These are phyloP conservation scores for Dryadula phaetusa DNA, from an alignment of 2,888 invertebrate species.

Conservation along the genomic window DNA sequence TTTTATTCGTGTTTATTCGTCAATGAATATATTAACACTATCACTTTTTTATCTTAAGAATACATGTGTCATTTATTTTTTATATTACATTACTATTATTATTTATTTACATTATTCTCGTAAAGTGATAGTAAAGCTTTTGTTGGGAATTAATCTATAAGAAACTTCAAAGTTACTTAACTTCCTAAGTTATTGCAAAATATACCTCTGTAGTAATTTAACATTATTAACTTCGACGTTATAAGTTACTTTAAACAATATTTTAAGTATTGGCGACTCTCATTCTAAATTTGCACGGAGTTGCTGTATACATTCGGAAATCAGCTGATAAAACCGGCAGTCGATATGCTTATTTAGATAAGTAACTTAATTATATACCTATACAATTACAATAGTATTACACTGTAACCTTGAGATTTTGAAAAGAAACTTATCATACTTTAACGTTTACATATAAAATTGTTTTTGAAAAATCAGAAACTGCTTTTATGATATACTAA, in stretches of 20 bases:
- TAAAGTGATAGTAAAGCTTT: background rate
- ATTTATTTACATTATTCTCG: background rate
- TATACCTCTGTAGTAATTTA: background rate
- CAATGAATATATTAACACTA: background rate
- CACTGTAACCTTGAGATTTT: background rate
- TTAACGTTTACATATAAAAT: background rate
- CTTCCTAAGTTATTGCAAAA: background rate
- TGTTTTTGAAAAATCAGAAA: background rate
- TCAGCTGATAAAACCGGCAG: constrained; percentile 2
- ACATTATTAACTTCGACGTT: background rate
- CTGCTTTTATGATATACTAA: too few relatives aligned
- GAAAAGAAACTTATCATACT: background rate
- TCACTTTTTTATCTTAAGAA: background rate
- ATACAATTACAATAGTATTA: background rate
- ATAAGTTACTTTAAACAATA: background rate
- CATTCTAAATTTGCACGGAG: background rate
- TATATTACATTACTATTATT: background rate
- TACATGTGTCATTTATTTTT: background rate
- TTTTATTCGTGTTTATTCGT: too few relatives aligned
- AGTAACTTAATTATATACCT: background rate
- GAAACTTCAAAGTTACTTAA: too few relatives aligned
- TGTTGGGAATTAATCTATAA: background rate
- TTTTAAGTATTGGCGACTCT: background rate
- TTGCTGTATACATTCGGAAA: constrained; percentile 12
- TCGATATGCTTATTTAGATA: constrained; percentile 14